Evolutionary conservation across 2,113 vertebrate species (phyloP).

Genomic region (Percina caprodes): DNA sequence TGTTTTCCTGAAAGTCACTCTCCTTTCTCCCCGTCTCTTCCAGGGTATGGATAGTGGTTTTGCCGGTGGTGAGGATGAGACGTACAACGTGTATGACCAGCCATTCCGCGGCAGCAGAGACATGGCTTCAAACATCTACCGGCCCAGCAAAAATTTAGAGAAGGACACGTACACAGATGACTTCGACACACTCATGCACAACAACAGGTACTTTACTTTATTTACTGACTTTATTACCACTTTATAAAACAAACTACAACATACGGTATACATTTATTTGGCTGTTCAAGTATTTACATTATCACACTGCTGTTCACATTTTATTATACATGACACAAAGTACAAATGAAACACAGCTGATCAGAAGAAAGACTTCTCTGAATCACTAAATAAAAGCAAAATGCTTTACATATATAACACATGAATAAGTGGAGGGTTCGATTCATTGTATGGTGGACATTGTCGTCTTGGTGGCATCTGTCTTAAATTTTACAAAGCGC

Average conservation of each 20-base stretch:
- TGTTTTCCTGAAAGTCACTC: background rate
- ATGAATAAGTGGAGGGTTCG: no score
- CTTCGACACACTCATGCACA: slow-evolving; percentile 92
- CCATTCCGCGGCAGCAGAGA: slow-evolving; percentile 93
- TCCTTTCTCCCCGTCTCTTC: background rate
- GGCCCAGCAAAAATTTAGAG: slow-evolving; percentile 94
- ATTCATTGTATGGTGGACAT: no score
- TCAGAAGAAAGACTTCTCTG: background rate
- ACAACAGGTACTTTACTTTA: slow-evolving; percentile 85
- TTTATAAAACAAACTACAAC: no score
- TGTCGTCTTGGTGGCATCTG: no score
- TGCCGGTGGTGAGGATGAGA: slow-evolving; percentile 95
- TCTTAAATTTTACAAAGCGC: no score
- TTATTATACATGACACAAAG: background rate
- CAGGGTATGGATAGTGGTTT: slow-evolving; percentile 99
- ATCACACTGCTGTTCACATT: no score
- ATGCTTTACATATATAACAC: background rate
- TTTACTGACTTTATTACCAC: background rate
- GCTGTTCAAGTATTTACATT: no score
- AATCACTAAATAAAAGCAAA: background rate
- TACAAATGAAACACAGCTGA: background rate
- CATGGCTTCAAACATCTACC: slow-evolving; percentile 96
- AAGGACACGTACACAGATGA: slow-evolving; percentile 94
- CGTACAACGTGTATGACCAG: slow-evolving; percentile 96
- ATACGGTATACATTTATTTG: background rate